Percentiles rank a stretch among this genome's conserved stretches.
These are phyloP conservation scores for Oryzias melastigma DNA, from an alignment of 2,113 vertebrate genomes.

Conservation along the genomic window DNA sequence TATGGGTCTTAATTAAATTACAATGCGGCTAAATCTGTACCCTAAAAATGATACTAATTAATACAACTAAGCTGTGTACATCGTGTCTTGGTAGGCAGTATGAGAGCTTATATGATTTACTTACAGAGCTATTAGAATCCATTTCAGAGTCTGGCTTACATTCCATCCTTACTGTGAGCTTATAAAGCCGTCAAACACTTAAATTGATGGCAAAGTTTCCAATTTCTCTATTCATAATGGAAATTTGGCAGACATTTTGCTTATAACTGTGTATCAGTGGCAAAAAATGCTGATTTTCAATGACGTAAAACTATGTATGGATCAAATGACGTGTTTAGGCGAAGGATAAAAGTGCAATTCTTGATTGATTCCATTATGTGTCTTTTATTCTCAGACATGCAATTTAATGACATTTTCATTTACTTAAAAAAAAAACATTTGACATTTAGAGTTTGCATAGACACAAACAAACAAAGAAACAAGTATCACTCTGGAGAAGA, in stretches of 20 bases:
- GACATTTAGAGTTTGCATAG: background rate
- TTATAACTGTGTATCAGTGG: conserved; percentile 16
- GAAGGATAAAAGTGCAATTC: conserved; percentile 8
- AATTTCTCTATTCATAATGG: background rate
- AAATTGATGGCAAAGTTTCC: conserved; percentile 7
- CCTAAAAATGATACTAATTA: conserved; percentile 58
- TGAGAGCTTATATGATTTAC: conserved; percentile 41
- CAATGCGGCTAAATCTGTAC: conserved; percentile 57
- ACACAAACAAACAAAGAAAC: background rate
- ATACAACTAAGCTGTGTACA: conserved; percentile 44
- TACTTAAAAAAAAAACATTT: background rate
- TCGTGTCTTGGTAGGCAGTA: conserved; percentile 40
- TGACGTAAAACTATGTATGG: conserved; percentile 28
- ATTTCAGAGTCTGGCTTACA: conserved; percentile 2
- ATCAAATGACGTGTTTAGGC: conserved; percentile 10
- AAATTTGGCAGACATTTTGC: conserved; percentile 21
- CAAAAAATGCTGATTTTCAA: conserved; percentile 10
- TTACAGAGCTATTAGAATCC: conserved; percentile 12
- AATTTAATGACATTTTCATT: conserved; percentile 4
- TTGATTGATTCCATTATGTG: background rate
- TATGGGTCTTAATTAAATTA: conserved; percentile 63
- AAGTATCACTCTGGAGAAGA: conserved; percentile 37
- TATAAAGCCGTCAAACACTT: conserved; percentile 23
- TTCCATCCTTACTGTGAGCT: conserved; percentile 5
- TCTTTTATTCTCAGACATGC: background rate